Evolutionary conservation across 1,140 invertebrate species (phyloP).

Genomic region (Homalodisca vitripennis): DNA sequence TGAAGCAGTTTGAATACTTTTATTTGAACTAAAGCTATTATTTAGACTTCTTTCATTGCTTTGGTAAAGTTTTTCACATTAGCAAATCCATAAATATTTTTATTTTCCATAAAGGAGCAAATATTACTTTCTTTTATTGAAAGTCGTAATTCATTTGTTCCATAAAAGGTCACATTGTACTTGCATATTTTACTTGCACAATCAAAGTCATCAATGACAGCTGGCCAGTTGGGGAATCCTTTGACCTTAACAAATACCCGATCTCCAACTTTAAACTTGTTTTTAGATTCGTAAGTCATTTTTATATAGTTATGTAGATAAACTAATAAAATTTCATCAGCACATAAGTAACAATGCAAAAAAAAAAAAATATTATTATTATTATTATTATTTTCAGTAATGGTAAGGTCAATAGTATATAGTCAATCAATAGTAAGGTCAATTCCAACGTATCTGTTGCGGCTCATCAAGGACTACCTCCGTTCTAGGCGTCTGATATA

Average conservation of each 20-base stretch:
- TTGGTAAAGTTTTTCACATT: background rate
- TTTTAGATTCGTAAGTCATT: background rate
- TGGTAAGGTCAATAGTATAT: background rate
- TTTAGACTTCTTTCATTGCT: slow-evolving; percentile 2
- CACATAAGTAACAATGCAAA: background rate
- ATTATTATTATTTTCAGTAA: background rate
- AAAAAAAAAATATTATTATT: background rate
- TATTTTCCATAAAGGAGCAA: background rate
- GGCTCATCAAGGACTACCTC: too few relatives aligned
- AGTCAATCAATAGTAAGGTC: background rate
- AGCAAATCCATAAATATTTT: background rate
- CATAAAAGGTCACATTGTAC: background rate
- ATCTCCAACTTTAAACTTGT: background rate
- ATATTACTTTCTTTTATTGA: slow-evolving; percentile 5
- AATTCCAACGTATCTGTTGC: too few relatives aligned
- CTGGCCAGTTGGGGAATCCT: background rate
- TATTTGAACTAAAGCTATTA: background rate
- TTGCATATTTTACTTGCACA: background rate
- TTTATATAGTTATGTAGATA: background rate
- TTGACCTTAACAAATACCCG: background rate
- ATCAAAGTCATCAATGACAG: background rate
- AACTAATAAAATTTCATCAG: background rate
- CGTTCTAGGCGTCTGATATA: too few relatives aligned
- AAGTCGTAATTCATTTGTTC: background rate
- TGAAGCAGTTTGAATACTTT: background rate